Conservation (phyloP, 2,113 vertebrate genomes). For the Oreotrochilus melanogaster region DNA sequence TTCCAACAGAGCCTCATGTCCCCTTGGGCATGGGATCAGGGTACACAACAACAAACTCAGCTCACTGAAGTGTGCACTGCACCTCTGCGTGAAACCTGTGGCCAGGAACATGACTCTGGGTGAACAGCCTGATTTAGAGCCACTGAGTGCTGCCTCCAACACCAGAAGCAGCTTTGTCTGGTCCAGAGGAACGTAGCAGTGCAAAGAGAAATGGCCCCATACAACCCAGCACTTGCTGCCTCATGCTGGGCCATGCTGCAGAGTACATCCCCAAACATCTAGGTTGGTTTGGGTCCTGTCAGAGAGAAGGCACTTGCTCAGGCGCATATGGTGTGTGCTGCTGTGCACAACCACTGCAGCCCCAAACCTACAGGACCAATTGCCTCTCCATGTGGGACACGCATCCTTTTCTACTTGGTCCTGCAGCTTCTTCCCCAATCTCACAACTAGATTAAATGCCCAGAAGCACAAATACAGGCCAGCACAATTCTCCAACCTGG, state of each 20-base stretch:
- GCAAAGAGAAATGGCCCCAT: neutral
- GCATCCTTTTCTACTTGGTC: fast-evolving
- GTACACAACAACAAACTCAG: neutral
- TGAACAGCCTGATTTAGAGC: fast-evolving
- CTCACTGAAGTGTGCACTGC: neutral
- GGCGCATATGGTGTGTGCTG: fast-evolving
- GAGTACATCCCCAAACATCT: neutral
- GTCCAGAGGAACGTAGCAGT: neutral
- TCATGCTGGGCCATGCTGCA: neutral
- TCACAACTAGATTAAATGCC: neutral
- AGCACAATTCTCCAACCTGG: neutral
- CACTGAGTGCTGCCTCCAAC: neutral
- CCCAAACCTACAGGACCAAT: fast-evolving
- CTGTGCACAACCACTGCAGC: neutral
- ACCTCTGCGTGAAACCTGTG: neutral
- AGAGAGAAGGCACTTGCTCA: neutral
- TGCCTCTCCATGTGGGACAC: neutral
- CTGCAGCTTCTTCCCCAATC: neutral
- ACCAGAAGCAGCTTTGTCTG: neutral
- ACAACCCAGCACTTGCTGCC: neutral
- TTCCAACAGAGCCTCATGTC: neutral
- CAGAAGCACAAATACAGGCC: neutral
- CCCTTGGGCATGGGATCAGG: neutral
- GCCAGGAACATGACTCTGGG: neutral
- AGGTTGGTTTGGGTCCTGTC: neutral